These are phyloP conservation scores for Zaprionus nigranus DNA, from an alignment of 1,140 invertebrate species.

Conservation along the genomic window DNA sequence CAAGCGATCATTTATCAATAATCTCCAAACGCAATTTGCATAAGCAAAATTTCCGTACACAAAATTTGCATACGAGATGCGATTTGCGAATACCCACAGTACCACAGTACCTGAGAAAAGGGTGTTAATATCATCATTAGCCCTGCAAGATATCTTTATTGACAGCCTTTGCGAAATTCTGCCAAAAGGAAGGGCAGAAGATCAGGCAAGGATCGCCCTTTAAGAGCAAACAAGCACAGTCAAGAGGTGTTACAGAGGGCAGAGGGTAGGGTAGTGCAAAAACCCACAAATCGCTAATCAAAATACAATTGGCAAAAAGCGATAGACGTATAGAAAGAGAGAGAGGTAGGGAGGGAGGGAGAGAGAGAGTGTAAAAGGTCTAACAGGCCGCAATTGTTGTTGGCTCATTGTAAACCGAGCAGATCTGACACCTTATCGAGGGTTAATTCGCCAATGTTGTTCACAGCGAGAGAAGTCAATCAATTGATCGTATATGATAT, in stretches of 20 bases:
- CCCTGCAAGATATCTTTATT: conserved; percentile 51
- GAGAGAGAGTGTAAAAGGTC: neutral
- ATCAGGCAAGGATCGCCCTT: conserved; percentile 27
- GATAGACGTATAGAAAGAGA: neutral
- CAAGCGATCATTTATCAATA: conserved; percentile 54
- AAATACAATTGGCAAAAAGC: conserved; percentile 53
- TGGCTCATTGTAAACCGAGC: neutral
- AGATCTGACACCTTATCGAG: conserved; percentile 3
- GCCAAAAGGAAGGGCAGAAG: conserved; percentile 22
- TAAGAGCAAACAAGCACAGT: conserved; percentile 36
- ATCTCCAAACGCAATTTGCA: conserved; percentile 45
- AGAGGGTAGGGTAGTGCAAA: conserved; percentile 5
- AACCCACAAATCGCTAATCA: conserved; percentile 67
- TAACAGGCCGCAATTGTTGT: conserved; percentile 27
- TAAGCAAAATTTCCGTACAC: conserved; percentile 51
- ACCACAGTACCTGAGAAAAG: conserved; percentile 20
- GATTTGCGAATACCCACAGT: conserved; percentile 10
- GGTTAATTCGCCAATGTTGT: conserved; percentile 7
- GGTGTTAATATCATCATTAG: conserved; percentile 74
- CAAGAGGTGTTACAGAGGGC: conserved; percentile 47
- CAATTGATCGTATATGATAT: conserved; percentile 39
- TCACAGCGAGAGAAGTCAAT: conserved; percentile 27
- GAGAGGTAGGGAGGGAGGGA: neutral
- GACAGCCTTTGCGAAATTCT: conserved; percentile 42
- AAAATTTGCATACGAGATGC: conserved; percentile 53